phyloP scores from a whole-genome alignment of 1,140 invertebrate species.

The Bilobella aurantiaca region DNA sequence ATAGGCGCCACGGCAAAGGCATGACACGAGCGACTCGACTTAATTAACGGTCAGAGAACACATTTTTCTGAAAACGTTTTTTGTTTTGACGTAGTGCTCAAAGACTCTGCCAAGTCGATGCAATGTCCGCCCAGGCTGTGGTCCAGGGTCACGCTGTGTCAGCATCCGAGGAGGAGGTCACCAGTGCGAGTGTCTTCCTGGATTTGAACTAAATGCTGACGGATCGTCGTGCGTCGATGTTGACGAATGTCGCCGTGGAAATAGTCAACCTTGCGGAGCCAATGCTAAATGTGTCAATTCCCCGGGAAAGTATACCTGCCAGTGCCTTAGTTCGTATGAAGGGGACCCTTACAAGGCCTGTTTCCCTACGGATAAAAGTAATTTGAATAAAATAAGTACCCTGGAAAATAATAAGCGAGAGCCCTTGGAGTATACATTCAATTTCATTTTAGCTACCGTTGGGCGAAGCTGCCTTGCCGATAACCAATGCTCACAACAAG shows the following conservation, averaged over 20 bases:
- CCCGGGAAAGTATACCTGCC: slow-evolving; percentile 67
- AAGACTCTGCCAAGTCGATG: slow-evolving; percentile 54
- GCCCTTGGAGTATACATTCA: not conserved
- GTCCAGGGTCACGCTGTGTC: slow-evolving; percentile 57
- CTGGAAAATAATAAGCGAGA: not conserved
- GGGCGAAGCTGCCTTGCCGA: not conserved
- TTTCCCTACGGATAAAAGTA: slow-evolving; percentile 26
- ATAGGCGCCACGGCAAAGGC: too few relatives aligned
- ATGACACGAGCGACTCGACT: too few relatives aligned
- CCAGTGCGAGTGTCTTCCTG: slow-evolving; percentile 62
- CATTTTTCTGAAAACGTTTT: too few relatives aligned
- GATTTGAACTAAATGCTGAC: slow-evolving; percentile 50
- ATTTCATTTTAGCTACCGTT: not conserved
- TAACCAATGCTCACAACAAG: not conserved
- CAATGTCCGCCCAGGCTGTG: slow-evolving; percentile 51
- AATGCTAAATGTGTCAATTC: slow-evolving; percentile 71
- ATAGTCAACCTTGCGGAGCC: slow-evolving; percentile 54
- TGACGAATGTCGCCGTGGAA: slow-evolving; percentile 67
- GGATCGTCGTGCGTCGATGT: slow-evolving; percentile 55
- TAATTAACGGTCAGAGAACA: too few relatives aligned
- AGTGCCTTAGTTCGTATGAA: slow-evolving; percentile 61
- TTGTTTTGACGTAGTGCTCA: too few relatives aligned
- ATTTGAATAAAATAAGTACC: not conserved
- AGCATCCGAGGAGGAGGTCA: slow-evolving; percentile 53
- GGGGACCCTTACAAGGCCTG: slow-evolving; percentile 61